Conservation (phyloP, 2,113 vertebrate species). For the Nothocercus nigrocapillus region DNA sequence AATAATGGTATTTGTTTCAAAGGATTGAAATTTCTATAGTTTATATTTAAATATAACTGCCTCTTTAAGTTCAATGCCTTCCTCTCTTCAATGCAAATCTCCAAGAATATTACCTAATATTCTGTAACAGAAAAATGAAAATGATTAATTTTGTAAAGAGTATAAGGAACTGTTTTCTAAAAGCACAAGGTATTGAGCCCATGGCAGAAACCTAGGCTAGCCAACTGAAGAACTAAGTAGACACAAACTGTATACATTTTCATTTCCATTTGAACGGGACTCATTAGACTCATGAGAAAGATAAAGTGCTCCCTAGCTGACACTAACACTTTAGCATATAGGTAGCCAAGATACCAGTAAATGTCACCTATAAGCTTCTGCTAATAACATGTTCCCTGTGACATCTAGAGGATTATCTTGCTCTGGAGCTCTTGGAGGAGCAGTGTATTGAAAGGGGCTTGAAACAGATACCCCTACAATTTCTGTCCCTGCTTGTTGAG, state of each 20-base stretch:
- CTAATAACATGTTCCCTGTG: not conserved
- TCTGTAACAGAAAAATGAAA: not conserved
- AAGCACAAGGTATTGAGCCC: not conserved
- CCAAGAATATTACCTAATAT: not conserved
- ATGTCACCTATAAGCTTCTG: slow-evolving; percentile 27
- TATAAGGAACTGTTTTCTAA: not conserved
- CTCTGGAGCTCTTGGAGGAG: not conserved
- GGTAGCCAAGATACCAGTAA: slow-evolving; percentile 7
- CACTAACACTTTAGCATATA: slow-evolving; percentile 1
- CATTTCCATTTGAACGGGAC: not conserved
- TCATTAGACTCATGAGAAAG: slow-evolving; percentile 36
- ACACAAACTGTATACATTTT: not conserved
- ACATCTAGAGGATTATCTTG: slow-evolving; percentile 14
- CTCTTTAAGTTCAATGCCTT: not conserved
- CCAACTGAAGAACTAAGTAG: not conserved
- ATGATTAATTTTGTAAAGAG: not conserved
- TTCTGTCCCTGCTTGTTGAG: not conserved
- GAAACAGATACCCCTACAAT: slow-evolving; percentile 46
- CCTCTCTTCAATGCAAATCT: not conserved
- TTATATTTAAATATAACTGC: not conserved
- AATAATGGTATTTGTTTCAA: not conserved
- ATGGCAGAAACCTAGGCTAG: not conserved
- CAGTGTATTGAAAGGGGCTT: not conserved
- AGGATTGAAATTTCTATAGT: not conserved
- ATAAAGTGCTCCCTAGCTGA: not conserved